A percentile compares a stretch with the other conserved stretches of the same genome.
These are phyloP conservation scores for Brachyhypopomus occidentalis DNA, from an alignment of 2,113 vertebrate genomes.

Conservation along the genomic window DNA sequence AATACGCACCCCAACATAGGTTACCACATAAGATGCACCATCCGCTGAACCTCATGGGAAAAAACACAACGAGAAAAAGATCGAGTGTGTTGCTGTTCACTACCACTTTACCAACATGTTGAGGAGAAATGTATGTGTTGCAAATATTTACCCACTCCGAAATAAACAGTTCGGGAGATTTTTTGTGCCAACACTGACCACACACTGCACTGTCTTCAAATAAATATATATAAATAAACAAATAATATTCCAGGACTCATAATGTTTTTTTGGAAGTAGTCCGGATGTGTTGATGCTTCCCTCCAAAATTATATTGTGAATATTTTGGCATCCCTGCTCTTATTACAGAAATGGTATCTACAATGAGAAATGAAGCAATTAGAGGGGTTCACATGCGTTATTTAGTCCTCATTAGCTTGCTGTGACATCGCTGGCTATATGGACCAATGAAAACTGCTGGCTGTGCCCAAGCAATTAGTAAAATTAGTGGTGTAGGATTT, in stretches of 20 bases:
- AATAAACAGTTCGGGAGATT: not conserved
- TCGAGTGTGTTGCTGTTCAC: not conserved
- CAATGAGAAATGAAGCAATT: slow-evolving; percentile 83
- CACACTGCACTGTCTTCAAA: not conserved
- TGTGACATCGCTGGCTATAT: slow-evolving; percentile 74
- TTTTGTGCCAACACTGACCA: not conserved
- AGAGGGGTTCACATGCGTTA: slow-evolving; percentile 82
- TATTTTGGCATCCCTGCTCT: slow-evolving; percentile 69
- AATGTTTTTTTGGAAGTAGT: slow-evolving; percentile 49
- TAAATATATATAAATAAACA: slow-evolving; percentile 24
- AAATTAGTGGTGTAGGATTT: slow-evolving; percentile 81
- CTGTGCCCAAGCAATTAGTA: slow-evolving; percentile 80
- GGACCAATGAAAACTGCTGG: slow-evolving; percentile 79
- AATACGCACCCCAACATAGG: slow-evolving; percentile 36
- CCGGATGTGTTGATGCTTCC: slow-evolving; percentile 65
- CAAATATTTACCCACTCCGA: not conserved
- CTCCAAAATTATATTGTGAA: slow-evolving; percentile 61
- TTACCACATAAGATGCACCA: slow-evolving; percentile 17
- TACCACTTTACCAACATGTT: not conserved
- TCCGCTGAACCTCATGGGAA: slow-evolving; percentile 24
- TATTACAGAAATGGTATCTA: slow-evolving; percentile 75
- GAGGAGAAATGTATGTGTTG: not conserved
- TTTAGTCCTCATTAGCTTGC: slow-evolving; percentile 83
- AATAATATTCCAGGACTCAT: slow-evolving; percentile 41
- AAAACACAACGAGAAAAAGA: not conserved